Evolutionary conservation across 2,113 vertebrate species (phyloP).

Genomic region (Ceyx cyanopectus): DNA sequence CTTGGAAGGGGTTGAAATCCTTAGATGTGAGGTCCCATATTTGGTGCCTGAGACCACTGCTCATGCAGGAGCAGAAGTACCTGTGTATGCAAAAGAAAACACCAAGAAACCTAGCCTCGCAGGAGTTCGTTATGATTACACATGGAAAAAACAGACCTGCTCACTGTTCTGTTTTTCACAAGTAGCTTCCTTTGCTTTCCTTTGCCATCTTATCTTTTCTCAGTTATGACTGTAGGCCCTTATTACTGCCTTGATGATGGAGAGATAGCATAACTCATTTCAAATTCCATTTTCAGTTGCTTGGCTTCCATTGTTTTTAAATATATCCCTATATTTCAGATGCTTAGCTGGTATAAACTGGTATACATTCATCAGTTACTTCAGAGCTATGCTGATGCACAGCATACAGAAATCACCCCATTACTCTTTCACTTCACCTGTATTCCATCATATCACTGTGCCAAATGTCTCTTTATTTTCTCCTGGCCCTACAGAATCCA

Average conservation of each 20-base stretch:
- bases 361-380: neutral
- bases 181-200: neutral
- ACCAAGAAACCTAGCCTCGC: neutral
- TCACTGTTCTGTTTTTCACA: neutral
- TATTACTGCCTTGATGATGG: neutral
- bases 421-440: neutral
- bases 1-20: neutral
- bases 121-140: neutral
- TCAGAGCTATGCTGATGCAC: neutral
- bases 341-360: neutral
- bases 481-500: neutral
- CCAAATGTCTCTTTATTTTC: neutral
- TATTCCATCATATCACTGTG: neutral
- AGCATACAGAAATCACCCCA: neutral
- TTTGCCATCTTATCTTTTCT: neutral
- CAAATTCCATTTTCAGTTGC: neutral
- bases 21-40: rapidly evolving
- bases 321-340: neutral
- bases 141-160: neutral
- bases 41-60: neutral
- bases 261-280: neutral
- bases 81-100: neutral
- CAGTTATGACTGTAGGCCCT: neutral
- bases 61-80: neutral
- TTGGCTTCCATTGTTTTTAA: neutral